Conservation (phyloP, 2,888 invertebrate species). For the Thereva unica region DNA sequence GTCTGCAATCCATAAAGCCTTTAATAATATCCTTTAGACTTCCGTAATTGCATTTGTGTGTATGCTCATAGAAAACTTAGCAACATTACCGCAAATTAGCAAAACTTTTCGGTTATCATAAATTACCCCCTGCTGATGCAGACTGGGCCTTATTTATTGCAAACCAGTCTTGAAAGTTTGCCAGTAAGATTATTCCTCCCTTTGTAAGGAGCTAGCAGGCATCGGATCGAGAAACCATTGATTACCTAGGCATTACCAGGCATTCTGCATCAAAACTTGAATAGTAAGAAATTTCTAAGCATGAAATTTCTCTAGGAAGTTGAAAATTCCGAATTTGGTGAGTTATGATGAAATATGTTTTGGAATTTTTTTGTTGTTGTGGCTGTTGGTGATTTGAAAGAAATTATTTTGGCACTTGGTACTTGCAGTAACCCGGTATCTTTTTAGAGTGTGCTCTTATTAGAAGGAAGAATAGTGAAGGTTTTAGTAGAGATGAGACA, state of each 20-base stretch:
- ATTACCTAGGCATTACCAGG: slow-evolving; percentile 16
- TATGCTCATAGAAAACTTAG: neutral
- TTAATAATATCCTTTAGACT: neutral
- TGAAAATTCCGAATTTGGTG: too few relatives aligned
- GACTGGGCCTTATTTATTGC: slow-evolving; percentile 11
- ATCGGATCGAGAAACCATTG: slow-evolving; percentile 19
- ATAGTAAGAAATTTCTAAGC: slow-evolving; percentile 15
- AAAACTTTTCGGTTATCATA: slow-evolving; percentile 14
- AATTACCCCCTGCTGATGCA: slow-evolving; percentile 20
- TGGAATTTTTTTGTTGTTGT: too few relatives aligned
- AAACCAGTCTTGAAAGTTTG: slow-evolving; percentile 25
- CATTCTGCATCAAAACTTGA: slow-evolving; percentile 9
- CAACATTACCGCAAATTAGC: slow-evolving; percentile 17
- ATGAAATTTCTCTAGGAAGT: neutral
- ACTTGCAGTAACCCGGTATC: too few relatives aligned
- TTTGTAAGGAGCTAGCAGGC: slow-evolving; percentile 4
- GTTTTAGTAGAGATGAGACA: too few relatives aligned
- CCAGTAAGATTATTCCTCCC: slow-evolving; percentile 21
- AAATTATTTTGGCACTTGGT: too few relatives aligned
- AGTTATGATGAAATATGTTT: too few relatives aligned
- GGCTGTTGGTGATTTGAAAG: too few relatives aligned
- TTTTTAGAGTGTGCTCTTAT: too few relatives aligned
- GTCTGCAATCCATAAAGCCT: too few relatives aligned
- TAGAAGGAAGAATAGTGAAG: too few relatives aligned
- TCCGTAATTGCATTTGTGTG: neutral